phyloP scores from a whole-genome alignment of 2,888 invertebrate genomes.

The Cordilura impudica region DNA sequence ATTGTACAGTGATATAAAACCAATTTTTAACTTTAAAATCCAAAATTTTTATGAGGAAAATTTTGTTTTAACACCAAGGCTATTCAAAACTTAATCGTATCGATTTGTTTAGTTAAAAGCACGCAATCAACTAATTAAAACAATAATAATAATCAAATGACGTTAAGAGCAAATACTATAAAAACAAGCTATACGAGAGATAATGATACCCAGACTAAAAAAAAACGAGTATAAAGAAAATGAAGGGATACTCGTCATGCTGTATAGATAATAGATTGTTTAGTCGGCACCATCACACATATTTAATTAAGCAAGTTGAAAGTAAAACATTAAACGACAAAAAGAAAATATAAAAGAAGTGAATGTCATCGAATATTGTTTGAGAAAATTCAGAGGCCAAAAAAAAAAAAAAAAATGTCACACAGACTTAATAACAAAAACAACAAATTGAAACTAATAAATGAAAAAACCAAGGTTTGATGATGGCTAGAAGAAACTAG shows the following conservation, averaged over 20 bases:
- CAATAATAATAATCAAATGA: slow-evolving; percentile 9
- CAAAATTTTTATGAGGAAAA: too few relatives aligned
- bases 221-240: neutral
- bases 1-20: too few relatives aligned
- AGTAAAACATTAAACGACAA: neutral
- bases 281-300: slow-evolving; percentile 23
- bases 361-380: neutral
- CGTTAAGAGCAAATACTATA: neutral
- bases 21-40: too few relatives aligned
- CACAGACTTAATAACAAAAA: neutral
- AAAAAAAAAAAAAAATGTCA: neutral
- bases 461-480: slow-evolving; percentile 7
- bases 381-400: too few relatives aligned
- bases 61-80: too few relatives aligned
- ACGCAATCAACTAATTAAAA: slow-evolving; percentile 9
- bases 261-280: neutral
- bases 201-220: neutral
- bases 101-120: neutral
- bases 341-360: neutral
- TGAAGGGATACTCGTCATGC: slow-evolving; percentile 3
- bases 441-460: neutral
- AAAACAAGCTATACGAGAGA: neutral
- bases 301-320: slow-evolving; percentile 30
- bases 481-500: neutral
- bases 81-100: neutral